phyloP scores from a whole-genome alignment of 2,888 invertebrate genomes.

The Drosophila nr. fundita region DNA sequence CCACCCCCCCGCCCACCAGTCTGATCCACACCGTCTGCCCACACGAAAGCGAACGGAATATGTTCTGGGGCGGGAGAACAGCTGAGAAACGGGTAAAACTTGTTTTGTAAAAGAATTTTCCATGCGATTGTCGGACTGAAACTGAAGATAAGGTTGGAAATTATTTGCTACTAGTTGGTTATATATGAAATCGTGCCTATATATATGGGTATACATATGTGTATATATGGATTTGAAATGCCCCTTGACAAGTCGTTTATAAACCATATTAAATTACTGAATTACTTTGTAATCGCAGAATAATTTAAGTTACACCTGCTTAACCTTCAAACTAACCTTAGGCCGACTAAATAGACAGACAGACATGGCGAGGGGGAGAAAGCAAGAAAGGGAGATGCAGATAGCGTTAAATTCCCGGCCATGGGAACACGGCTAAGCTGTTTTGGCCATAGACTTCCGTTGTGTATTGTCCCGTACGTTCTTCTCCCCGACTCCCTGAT shows the following conservation, averaged over 20 bases:
- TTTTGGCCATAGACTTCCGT: slow-evolving; percentile 65
- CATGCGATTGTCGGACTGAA: slow-evolving; percentile 57
- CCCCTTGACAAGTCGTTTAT: slow-evolving; percentile 36
- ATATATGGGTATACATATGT: slow-evolving; percentile 6
- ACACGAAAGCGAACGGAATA: slow-evolving; percentile 14
- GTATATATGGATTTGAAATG: slow-evolving; percentile 56
- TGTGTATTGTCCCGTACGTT: slow-evolving; percentile 15
- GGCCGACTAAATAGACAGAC: not conserved
- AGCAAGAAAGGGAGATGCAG: not conserved
- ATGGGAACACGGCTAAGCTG: slow-evolving; percentile 50
- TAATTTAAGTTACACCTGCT: slow-evolving; percentile 53
- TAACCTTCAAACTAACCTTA: slow-evolving; percentile 39
- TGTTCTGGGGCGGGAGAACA: slow-evolving; percentile 27
- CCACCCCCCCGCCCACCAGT: not conserved
- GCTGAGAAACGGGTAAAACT: slow-evolving; percentile 73
- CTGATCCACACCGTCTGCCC: slow-evolving; percentile 9
- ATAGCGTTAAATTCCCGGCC: slow-evolving; percentile 23
- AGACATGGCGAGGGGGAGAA: not conserved
- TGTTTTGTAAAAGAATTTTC: slow-evolving; percentile 76
- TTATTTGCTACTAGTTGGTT: slow-evolving; percentile 40
- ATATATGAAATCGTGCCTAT: slow-evolving; percentile 5
- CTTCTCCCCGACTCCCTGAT: slow-evolving; percentile 30
- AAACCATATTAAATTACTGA: slow-evolving; percentile 42
- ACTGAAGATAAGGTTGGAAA: slow-evolving; percentile 56
- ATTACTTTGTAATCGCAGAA: slow-evolving; percentile 25